phyloP scores from a whole-genome alignment of 2,888 invertebrate species.

The Deroplatys truncata region DNA sequence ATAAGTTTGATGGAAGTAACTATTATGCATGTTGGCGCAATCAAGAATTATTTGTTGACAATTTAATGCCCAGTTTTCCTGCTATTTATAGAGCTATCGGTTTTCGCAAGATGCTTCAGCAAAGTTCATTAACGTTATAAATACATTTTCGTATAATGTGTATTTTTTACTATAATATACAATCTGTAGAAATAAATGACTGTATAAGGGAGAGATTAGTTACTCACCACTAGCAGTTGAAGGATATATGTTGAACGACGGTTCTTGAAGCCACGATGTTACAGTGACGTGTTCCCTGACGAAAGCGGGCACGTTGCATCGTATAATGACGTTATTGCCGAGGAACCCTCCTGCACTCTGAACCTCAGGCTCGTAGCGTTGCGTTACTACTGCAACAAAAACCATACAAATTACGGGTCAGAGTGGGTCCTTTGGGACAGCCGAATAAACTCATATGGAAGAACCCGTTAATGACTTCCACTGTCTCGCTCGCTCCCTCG shows the following conservation, averaged over 20 bases:
- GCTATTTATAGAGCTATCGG: too few species aligned
- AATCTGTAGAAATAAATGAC: too few species aligned
- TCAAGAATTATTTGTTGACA: too few species aligned
- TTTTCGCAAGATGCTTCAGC: too few species aligned
- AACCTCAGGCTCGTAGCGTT: conserved; percentile 55
- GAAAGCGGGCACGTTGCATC: conserved; percentile 53
- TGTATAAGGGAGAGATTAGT: too few species aligned
- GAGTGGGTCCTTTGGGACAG: neutral
- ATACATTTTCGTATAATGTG: too few species aligned
- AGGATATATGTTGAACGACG: conserved; percentile 54
- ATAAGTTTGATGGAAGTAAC: too few species aligned
- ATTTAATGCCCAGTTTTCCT: too few species aligned
- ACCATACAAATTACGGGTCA: neutral
- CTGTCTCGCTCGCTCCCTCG: neutral
- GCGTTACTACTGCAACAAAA: conserved; percentile 49
- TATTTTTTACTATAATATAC: too few species aligned
- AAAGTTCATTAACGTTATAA: too few species aligned
- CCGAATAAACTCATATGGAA: neutral
- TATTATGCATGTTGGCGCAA: too few species aligned
- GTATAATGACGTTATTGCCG: conserved; percentile 53
- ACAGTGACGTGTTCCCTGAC: conserved; percentile 54
- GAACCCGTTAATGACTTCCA: neutral
- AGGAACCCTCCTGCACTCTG: conserved; percentile 55
- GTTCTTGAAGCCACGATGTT: conserved; percentile 55
- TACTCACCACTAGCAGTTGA: conserved; percentile 51